Evolutionary conservation across 2,888 invertebrate genomes (phyloP).

Genomic region (Chrysina gloriosa): DNA sequence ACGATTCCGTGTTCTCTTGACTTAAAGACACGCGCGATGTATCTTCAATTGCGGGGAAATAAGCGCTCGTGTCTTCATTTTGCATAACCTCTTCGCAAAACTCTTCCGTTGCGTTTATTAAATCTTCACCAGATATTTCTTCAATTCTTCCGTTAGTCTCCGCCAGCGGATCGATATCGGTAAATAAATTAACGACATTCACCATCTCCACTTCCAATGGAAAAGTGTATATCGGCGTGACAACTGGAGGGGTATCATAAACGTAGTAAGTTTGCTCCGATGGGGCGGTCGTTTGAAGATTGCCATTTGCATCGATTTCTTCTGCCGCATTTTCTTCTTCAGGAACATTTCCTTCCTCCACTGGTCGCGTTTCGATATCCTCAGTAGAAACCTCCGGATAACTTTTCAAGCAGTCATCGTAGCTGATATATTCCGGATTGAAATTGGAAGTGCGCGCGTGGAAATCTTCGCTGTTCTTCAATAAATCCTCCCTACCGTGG

Average conservation of each 20-base stretch:
- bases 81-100: too few relatives aligned
- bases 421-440: constrained; percentile 1
- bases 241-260: not conserved
- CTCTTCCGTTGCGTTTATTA: too few relatives aligned
- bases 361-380: not conserved
- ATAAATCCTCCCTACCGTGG: constrained; percentile 89
- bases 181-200: not conserved
- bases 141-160: too few relatives aligned
- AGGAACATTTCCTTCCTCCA: not conserved
- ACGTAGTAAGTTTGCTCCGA: not conserved
- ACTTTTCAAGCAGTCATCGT: not conserved
- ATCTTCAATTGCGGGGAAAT: too few relatives aligned
- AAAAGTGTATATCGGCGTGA: not conserved
- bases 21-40: too few relatives aligned
- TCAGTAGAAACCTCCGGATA: not conserved
- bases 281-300: not conserved
- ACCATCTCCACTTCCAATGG: not conserved
- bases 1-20: too few relatives aligned
- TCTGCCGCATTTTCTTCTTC: not conserved
- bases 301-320: not conserved
- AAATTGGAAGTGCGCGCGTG: not conserved
- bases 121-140: too few relatives aligned
- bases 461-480: not conserved
- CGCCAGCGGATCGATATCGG: too few relatives aligned
- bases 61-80: too few relatives aligned